Evolutionary conservation across 2,888 invertebrate genomes (phyloP).

Genomic region (Tolmerus cingulatus): DNA sequence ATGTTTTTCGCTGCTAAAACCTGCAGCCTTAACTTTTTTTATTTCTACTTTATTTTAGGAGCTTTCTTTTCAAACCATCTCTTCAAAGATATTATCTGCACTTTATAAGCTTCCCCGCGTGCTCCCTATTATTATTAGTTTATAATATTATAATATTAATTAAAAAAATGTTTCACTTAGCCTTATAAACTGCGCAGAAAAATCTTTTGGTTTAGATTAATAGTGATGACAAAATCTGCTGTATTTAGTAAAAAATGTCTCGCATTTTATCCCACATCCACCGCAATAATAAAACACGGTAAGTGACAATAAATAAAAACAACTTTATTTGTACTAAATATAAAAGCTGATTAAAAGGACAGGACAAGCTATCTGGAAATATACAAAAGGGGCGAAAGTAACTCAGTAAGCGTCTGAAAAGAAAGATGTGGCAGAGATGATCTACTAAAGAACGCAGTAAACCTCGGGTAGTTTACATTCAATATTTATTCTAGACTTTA

Average conservation of each 20-base stretch:
- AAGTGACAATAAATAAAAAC: constrained; percentile 36
- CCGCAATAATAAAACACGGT: neutral
- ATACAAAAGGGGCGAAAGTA: constrained; percentile 26
- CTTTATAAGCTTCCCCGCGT: too few species aligned
- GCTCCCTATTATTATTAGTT: too few species aligned
- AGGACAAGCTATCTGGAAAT: constrained; percentile 30
- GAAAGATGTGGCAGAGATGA: constrained; percentile 11
- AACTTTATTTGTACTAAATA: constrained; percentile 38
- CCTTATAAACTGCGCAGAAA: too few species aligned
- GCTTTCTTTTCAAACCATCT: too few species aligned
- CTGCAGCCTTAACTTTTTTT: too few species aligned
- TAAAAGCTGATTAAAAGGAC: constrained; percentile 28
- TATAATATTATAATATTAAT: too few species aligned
- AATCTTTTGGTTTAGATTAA: too few species aligned
- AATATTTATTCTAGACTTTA: constrained; percentile 38
- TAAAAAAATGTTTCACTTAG: too few species aligned
- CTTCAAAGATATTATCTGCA: too few species aligned
- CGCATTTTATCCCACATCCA: neutral
- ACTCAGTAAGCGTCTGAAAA: constrained; percentile 24
- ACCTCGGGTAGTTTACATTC: constrained; percentile 28
- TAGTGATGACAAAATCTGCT: too few species aligned
- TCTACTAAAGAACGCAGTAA: constrained; percentile 33
- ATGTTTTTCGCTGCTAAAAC: too few species aligned
- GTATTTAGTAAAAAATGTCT: neutral
- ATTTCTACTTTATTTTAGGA: too few species aligned